A percentile compares a stretch with the other conserved stretches of the same genome.
Conservation (phyloP, 2,888 invertebrate species). For the Drosophila affinis region DNA sequence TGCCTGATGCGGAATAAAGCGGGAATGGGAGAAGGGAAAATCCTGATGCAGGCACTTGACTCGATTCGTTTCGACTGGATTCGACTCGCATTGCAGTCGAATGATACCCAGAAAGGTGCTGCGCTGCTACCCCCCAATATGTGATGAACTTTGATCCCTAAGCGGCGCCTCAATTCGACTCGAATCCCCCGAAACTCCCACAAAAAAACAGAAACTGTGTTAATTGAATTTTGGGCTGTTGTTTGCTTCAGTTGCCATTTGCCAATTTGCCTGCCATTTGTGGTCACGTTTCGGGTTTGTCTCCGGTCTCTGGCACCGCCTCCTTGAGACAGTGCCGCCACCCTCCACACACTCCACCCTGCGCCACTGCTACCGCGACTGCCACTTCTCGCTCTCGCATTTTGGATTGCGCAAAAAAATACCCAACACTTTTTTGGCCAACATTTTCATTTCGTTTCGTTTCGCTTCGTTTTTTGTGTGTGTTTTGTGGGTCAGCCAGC, state of each 20-base stretch:
- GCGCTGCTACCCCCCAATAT: too few relatives aligned
- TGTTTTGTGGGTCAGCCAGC: conserved; percentile 69
- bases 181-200: neutral
- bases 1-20: neutral
- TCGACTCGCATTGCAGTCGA: too few relatives aligned
- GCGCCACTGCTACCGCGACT: conserved; percentile 9
- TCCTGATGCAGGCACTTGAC: too few relatives aligned
- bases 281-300: conserved; percentile 60
- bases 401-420: conserved; percentile 57
- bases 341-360: neutral
- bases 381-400: conserved; percentile 37
- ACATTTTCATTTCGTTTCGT: conserved; percentile 38
- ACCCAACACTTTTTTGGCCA: conserved; percentile 54
- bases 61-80: too few relatives aligned
- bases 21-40: too few relatives aligned
- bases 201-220: conserved; percentile 39
- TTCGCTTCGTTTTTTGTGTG: conserved; percentile 11
- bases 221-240: conserved; percentile 56
- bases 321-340: neutral
- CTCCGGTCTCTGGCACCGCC: conserved; percentile 40
- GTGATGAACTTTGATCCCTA: neutral
- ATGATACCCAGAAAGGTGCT: too few relatives aligned
- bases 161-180: neutral
- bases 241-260: conserved; percentile 24
- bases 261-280: conserved; percentile 56